These are phyloP conservation scores for Corydoras sp. DNA, from an alignment of 2,113 vertebrate species.

Conservation along the genomic window DNA sequence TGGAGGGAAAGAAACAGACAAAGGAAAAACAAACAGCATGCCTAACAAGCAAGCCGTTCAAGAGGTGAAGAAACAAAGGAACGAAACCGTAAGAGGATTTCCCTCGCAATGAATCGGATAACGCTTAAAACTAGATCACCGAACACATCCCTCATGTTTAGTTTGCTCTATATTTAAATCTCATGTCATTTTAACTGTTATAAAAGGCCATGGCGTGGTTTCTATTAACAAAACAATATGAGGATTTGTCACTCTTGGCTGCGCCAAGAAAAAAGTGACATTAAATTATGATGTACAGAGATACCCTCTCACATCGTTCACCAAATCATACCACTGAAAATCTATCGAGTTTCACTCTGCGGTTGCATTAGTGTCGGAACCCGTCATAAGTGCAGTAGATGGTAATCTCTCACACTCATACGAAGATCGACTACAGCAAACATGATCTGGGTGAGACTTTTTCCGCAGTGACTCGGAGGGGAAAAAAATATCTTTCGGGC, in stretches of 20 bases:
- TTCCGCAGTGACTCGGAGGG: conserved; percentile 41
- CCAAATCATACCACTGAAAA: conserved; percentile 51
- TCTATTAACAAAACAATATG: conserved; percentile 26
- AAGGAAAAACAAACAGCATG: conserved; percentile 60
- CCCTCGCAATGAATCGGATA: conserved; percentile 8
- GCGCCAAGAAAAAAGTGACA: conserved; percentile 62
- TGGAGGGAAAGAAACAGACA: conserved; percentile 30
- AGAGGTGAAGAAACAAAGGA: conserved; percentile 47
- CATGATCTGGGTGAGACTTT: conserved; percentile 47
- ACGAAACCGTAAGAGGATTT: conserved; percentile 49
- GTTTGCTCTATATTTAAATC: neutral
- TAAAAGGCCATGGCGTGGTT: conserved; percentile 1
- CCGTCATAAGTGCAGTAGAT: conserved; percentile 52
- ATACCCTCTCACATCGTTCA: conserved; percentile 55
- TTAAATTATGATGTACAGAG: conserved; percentile 60
- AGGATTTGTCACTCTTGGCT: conserved; percentile 61
- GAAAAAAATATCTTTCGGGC: conserved; percentile 20
- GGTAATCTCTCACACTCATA: conserved; percentile 50
- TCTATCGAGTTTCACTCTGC: conserved; percentile 60
- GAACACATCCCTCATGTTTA: conserved; percentile 4
- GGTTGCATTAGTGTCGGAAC: conserved; percentile 65
- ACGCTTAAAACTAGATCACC: conserved; percentile 39
- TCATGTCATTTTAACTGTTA: neutral
- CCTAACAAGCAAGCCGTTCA: conserved; percentile 58
- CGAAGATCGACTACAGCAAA: conserved; percentile 46